A percentile compares a stretch with the other conserved stretches of the same genome.
phyloP scores from a whole-genome alignment of 2,888 invertebrate species.

The Alentia gelatinosa region DNA sequence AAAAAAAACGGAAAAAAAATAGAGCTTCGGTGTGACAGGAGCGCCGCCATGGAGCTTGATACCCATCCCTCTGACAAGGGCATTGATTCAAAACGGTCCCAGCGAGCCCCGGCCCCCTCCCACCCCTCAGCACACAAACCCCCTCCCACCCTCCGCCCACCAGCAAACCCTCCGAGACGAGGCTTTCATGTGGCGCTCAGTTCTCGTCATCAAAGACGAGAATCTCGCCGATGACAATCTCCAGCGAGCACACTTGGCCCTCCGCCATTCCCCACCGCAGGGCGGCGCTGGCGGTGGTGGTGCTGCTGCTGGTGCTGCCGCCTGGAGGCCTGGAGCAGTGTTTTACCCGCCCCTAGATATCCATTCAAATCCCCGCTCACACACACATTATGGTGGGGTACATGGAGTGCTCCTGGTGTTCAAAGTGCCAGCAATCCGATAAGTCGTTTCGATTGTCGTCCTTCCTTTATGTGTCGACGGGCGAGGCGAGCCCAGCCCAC shows the following conservation, averaged over 20 bases:
- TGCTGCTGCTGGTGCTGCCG: too few species aligned
- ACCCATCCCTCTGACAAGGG: too few species aligned
- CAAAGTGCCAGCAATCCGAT: background rate
- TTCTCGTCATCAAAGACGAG: slow-evolving; percentile 14
- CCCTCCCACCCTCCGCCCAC: background rate
- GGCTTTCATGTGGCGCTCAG: background rate
- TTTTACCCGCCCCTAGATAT: background rate
- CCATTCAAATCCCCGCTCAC: background rate
- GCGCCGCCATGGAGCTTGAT: too few species aligned
- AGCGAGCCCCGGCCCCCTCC: too few species aligned
- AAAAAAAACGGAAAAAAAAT: too few species aligned
- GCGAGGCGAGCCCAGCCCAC: too few species aligned
- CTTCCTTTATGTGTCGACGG: background rate
- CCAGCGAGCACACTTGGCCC: background rate
- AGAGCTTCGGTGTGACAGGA: too few species aligned
- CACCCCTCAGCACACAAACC: background rate
- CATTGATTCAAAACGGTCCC: too few species aligned
- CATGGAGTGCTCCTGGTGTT: background rate
- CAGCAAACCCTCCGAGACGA: background rate
- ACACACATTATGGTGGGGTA: background rate
- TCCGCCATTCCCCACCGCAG: background rate
- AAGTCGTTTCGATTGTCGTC: background rate
- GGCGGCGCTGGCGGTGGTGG: too few species aligned
- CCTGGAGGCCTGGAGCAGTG: too few species aligned
- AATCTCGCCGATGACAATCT: background rate